Conservation (phyloP, 1,140 invertebrate species). For the Monochamus saltuarius region DNA sequence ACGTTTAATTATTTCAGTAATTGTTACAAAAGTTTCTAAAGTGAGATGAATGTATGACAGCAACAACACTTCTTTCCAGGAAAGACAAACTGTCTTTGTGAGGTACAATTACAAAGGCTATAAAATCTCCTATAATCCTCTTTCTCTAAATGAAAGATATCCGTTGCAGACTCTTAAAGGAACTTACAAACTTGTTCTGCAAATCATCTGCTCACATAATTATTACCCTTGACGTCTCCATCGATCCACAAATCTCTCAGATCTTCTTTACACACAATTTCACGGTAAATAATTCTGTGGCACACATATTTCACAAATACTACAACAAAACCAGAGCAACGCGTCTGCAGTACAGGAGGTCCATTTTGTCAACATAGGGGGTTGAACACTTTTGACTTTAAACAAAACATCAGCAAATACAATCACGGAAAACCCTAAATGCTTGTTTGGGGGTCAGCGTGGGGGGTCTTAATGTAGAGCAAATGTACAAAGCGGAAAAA, state of each 20-base stretch:
- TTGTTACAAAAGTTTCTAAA: too few species aligned
- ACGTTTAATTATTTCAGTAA: too few species aligned
- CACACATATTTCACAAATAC: slow-evolving; percentile 21
- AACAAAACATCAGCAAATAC: slow-evolving; percentile 26
- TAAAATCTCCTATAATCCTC: too few species aligned
- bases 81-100: too few species aligned
- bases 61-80: too few species aligned
- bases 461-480: slow-evolving; percentile 22
- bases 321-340: slow-evolving; percentile 1
- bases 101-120: too few species aligned
- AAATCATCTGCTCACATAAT: slow-evolving; percentile 20
- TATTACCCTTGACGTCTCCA: slow-evolving; percentile 20
- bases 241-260: slow-evolving; percentile 20
- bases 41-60: too few species aligned
- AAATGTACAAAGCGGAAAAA: slow-evolving; percentile 14
- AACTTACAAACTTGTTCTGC: neutral
- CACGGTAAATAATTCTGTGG: slow-evolving; percentile 26
- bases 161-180: too few species aligned
- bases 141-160: too few species aligned
- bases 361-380: slow-evolving; percentile 36
- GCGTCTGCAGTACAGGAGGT: slow-evolving; percentile 23
- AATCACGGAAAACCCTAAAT: slow-evolving; percentile 17
- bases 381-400: slow-evolving; percentile 33
- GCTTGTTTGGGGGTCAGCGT: slow-evolving; percentile 28
- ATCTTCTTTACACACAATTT: slow-evolving; percentile 23